These are phyloP conservation scores for Isoperla grammatica DNA, from an alignment of 2,888 invertebrate species.

Conservation along the genomic window DNA sequence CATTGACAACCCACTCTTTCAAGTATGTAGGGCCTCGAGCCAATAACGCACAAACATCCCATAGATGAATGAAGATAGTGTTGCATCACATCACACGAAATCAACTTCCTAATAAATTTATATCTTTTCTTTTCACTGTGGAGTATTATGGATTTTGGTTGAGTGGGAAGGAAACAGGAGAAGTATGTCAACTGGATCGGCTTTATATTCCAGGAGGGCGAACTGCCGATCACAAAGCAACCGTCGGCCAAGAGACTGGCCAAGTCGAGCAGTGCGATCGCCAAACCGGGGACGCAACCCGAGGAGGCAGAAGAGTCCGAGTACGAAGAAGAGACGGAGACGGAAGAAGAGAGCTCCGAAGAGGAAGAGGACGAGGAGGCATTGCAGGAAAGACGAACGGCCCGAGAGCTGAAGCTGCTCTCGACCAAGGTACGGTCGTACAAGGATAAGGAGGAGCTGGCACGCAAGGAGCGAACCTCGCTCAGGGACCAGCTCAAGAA, in stretches of 20 bases:
- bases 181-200: no score
- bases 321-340: slow-evolving; percentile 57
- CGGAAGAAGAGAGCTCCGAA: slow-evolving; percentile 58
- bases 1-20: no score
- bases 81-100: no score
- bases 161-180: no score
- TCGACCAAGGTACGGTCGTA: slow-evolving; percentile 45
- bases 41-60: no score
- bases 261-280: slow-evolving; percentile 32
- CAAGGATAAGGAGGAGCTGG: slow-evolving; percentile 38
- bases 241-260: slow-evolving; percentile 35
- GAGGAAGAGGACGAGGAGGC: slow-evolving; percentile 31
- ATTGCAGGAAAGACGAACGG: slow-evolving; percentile 51
- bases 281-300: not conserved
- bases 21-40: no score
- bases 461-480: slow-evolving; percentile 71
- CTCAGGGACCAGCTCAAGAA: slow-evolving; percentile 76
- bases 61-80: no score
- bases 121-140: no score
- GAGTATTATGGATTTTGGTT: no score
- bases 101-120: no score
- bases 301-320: slow-evolving; percentile 50
- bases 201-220: slow-evolving; percentile 1
- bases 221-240: slow-evolving; percentile 33
- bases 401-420: slow-evolving; percentile 65